phyloP scores from a whole-genome alignment of 2,888 invertebrate genomes.

The Watsonalla cultraria region DNA sequence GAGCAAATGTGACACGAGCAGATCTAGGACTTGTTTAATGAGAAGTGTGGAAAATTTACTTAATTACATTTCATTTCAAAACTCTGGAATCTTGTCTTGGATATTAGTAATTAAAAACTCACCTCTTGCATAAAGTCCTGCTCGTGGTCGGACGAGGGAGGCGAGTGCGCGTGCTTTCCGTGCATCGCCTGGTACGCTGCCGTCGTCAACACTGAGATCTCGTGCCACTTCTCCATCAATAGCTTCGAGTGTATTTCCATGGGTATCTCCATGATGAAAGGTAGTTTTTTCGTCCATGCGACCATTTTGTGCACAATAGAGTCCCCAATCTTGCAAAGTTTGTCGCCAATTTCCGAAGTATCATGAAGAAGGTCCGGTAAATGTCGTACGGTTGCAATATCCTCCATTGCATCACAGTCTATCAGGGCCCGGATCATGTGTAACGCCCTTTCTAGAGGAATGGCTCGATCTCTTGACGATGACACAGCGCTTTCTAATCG shows the following conservation, averaged over 20 bases:
- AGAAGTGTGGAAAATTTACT: conserved; percentile 9
- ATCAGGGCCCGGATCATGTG: conserved; percentile 95
- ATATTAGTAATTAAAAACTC: conserved; percentile 29
- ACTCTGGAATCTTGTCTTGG: conserved; percentile 1
- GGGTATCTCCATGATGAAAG: conserved; percentile 97
- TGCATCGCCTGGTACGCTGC: conserved; percentile 96
- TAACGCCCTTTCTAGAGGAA: conserved; percentile 89
- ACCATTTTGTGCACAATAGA: conserved; percentile 99
- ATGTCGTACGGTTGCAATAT: conserved; percentile 94
- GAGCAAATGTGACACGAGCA: conserved; percentile 62
- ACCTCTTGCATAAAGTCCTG: conserved; percentile 93
- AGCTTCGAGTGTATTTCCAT: conserved; percentile 97
- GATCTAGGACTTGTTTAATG: conserved; percentile 39
- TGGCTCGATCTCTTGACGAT: conserved; percentile 89
- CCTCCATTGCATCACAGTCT: conserved; percentile 98
- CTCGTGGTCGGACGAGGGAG: conserved; percentile 77
- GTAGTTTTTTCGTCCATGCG: conserved; percentile 98
- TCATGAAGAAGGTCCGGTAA: conserved; percentile 94
- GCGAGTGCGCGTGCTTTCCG: conserved; percentile 77
- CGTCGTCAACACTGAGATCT: conserved; percentile 94
- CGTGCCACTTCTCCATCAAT: conserved; percentile 98
- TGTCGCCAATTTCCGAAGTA: conserved; percentile 94
- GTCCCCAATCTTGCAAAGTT: conserved; percentile 96
- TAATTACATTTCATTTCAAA: conserved; percentile 12
- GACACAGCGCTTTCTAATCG: conserved; percentile 93